phyloP scores from a whole-genome alignment of 2,888 invertebrate species.

The Eledone cirrhosa region DNA sequence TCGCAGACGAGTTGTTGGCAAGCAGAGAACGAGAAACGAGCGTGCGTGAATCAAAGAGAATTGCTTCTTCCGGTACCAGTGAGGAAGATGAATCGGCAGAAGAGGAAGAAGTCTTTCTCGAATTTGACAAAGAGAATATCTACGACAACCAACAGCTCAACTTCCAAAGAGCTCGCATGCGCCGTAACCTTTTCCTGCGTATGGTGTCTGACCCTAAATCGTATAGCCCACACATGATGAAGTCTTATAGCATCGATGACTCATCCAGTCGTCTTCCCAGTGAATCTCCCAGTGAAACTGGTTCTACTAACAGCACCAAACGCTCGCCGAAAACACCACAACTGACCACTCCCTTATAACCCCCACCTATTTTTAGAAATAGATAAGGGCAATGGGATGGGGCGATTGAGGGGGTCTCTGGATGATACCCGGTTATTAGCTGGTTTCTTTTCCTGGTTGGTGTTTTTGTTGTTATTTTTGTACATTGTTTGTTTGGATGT shows the following conservation, averaged over 20 bases:
- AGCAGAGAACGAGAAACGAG: constrained; percentile 35
- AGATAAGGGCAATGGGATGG: no score
- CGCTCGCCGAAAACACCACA: constrained; percentile 14
- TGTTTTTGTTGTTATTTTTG: no score
- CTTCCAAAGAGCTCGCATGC: constrained; percentile 47
- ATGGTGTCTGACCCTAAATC: constrained; percentile 67
- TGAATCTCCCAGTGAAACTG: constrained; percentile 37
- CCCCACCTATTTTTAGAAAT: neutral
- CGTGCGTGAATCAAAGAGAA: constrained; percentile 30
- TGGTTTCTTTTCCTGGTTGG: no score
- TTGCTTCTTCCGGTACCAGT: constrained; percentile 31
- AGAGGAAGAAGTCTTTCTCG: constrained; percentile 52
- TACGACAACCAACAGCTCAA: constrained; percentile 54
- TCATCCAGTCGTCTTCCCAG: constrained; percentile 34
- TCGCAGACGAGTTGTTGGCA: constrained; percentile 41
- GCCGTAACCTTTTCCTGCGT: constrained; percentile 61
- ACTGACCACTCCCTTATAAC: neutral
- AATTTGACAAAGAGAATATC: constrained; percentile 52
- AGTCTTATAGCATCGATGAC: constrained; percentile 58
- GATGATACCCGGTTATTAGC: no score
- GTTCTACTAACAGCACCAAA: constrained; percentile 23
- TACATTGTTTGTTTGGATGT: no score
- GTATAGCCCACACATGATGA: constrained; percentile 63
- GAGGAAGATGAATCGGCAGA: constrained; percentile 46
- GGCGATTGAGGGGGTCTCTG: no score